Evolutionary conservation across 2,888 invertebrate species (phyloP), one percentile per base, ranked within the genome.

Genomic region (Steinernema carpocapsae): DNA sequence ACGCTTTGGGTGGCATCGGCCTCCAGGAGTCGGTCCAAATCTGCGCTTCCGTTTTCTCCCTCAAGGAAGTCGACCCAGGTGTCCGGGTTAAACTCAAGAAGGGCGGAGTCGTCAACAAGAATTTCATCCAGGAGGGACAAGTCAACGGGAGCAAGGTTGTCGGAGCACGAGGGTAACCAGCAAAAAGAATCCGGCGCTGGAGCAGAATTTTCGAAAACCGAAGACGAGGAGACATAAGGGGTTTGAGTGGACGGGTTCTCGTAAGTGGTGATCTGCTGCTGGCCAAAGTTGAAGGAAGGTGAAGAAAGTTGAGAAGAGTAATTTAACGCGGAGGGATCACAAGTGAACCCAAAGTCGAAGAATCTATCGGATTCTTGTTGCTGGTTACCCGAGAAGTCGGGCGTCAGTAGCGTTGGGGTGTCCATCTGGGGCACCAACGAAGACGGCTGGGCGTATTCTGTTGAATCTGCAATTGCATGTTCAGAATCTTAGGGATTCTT

Each of bases 381-480:
- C 10, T 14, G 56, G 17, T 6, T 19, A 26, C 22, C 56, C 56
- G 26, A 19, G 26, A 56, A 56, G n/a, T 56, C 56, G 24, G 56
- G 56, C 56, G 56, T 56, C 6, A 14, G 56, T 3, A 56, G 56
- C 56, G 56, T 56, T 7, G 56, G 56, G 6, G 56, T 6, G 56
- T 56, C 56, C 56, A 56, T 56, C 26, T 56, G 56, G 26, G 56
- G 56, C 12, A 56, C 56, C 56, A 56, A 19, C 6, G 56, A 56
- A 14, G 56, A 26, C 2, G 56, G 56, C 56, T 22, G 6, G 7
- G n/a, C 26, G 56, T 56, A 56, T 12, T 56, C 56, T 56, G 56
- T 56, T 19, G 56, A 56, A 56, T 22, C 56, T 56, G 26, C 4
- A 43, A 56, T 24, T 26, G 24, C 4, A 2, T 56, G 12, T 56